These are phyloP conservation scores for Cheilosia impressa DNA, from an alignment of 2,888 invertebrate species.

Conservation along the genomic window DNA sequence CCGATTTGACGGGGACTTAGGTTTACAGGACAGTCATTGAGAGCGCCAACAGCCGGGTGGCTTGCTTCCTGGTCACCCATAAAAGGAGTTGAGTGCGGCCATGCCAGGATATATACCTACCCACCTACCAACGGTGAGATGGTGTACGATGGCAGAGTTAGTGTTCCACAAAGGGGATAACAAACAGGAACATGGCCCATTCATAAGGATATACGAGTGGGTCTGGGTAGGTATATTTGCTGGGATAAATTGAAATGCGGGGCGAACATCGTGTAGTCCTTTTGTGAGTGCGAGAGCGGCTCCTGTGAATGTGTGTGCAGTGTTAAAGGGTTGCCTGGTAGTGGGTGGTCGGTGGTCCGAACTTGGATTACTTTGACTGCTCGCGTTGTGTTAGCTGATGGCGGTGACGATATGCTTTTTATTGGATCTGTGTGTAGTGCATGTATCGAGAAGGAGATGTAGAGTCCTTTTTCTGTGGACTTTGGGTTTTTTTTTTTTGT, in stretches of 20 bases:
- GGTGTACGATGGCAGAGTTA: slow-evolving; percentile 73
- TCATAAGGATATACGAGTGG: slow-evolving; percentile 69
- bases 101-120: slow-evolving; percentile 38
- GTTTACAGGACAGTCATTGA: slow-evolving; percentile 75
- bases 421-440: slow-evolving; percentile 67
- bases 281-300: slow-evolving; percentile 51
- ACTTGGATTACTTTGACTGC: slow-evolving; percentile 73
- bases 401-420: slow-evolving; percentile 74
- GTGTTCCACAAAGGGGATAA: slow-evolving; percentile 76
- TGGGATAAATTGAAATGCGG: slow-evolving; percentile 72
- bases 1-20: slow-evolving; percentile 75
- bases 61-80: slow-evolving; percentile 70
- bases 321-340: slow-evolving; percentile 59
- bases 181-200: slow-evolving; percentile 75
- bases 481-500: slow-evolving; percentile 1
- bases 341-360: slow-evolving; percentile 30
- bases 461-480: slow-evolving; percentile 44
- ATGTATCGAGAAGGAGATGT: slow-evolving; percentile 57
- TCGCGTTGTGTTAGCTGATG: slow-evolving; percentile 73
- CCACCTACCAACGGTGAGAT: slow-evolving; percentile 31
- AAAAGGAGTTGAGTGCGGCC: slow-evolving; percentile 52
- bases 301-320: slow-evolving; percentile 35
- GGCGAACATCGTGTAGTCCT: slow-evolving; percentile 73
- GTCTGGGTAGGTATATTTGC: slow-evolving; percentile 44
- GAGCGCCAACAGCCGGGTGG: slow-evolving; percentile 75